Percentiles rank a stretch among this genome's conserved stretches.
Evolutionary conservation across 1,140 invertebrate species (phyloP).

Genomic region (Pantala flavescens): DNA sequence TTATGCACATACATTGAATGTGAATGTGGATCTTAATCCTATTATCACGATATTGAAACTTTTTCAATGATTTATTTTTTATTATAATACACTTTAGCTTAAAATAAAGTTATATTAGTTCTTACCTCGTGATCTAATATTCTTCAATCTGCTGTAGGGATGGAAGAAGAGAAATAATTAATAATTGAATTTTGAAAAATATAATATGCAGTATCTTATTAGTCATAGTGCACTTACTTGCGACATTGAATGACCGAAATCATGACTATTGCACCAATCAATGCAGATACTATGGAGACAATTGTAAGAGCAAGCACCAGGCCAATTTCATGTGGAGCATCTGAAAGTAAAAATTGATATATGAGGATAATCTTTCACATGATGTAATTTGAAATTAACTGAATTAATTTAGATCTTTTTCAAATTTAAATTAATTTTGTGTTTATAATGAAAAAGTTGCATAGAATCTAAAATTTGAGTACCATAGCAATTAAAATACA

Average conservation of each 20-base stretch:
- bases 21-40: no score
- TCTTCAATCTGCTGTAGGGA: constrained; percentile 16
- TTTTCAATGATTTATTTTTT: no score
- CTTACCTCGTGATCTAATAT: constrained; percentile 13
- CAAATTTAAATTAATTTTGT: no score
- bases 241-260: constrained; percentile 42
- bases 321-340: constrained; percentile 33
- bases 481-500: no score
- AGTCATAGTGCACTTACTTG: constrained; percentile 33
- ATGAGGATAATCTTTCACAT: no score
- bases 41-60: no score
- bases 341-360: neutral
- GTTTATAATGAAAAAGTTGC: no score
- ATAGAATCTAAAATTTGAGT: no score
- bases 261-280: constrained; percentile 44
- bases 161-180: neutral
- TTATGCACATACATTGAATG: no score
- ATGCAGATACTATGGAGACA: constrained; percentile 42
- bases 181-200: neutral
- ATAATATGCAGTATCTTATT: neutral
- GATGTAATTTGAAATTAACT: no score
- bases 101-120: neutral
- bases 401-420: no score
- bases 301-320: constrained; percentile 43
- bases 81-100: no score